Base-by-base conservation (phyloP, 2,797 vertebrate species). In the Glossophaga mutica region DNA sequence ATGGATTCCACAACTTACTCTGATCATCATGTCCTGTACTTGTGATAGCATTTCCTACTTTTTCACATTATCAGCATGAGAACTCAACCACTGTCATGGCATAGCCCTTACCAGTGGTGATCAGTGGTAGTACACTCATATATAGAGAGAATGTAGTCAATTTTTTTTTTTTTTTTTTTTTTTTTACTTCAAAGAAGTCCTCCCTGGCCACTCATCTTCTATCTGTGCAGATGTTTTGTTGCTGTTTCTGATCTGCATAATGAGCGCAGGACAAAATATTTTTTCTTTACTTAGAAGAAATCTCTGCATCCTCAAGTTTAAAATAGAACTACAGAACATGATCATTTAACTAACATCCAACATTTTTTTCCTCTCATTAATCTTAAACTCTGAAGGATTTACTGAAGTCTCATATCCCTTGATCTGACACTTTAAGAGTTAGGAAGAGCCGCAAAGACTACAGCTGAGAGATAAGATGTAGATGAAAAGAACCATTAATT, bases 401-500 rank as follows among this genome's bases (percentile, higher is more conserved):
- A 91, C 70, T 87, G 77, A 95, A 92, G 94, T 97, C 88, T 97
- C 74, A 9, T 94, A 90, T 95, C 83, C 59, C 97, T 98, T 26
- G 0, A 91, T 97, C 81, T 97, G 87, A 92, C 79, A 95, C 76
- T 96, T 90, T 73, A 0, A n/a, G 78, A 95, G 81, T 96, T 95
- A 96, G 92, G 96, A 84, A 91, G 87, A 98, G 96, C 94, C 59
- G 87, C 29, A 92, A 91, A 98, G 95, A 94, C 74, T 97, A 94
- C 81, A 97, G 22, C 94, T 81, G 55, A 70, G 84, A 98, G 95
- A 97, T 96, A 97, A 98, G 96, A 94, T 92, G 92, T 90, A 96
- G 91, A 96, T 95, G 95, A 97, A 97, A 96, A 98, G 84, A 98
- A 88, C 50, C 65, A 86, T 94, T 98, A 96, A 95, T 87, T 98